These are phyloP conservation scores for Oligia strigilis DNA, from an alignment of 2,888 invertebrate species.

Conservation along the genomic window DNA sequence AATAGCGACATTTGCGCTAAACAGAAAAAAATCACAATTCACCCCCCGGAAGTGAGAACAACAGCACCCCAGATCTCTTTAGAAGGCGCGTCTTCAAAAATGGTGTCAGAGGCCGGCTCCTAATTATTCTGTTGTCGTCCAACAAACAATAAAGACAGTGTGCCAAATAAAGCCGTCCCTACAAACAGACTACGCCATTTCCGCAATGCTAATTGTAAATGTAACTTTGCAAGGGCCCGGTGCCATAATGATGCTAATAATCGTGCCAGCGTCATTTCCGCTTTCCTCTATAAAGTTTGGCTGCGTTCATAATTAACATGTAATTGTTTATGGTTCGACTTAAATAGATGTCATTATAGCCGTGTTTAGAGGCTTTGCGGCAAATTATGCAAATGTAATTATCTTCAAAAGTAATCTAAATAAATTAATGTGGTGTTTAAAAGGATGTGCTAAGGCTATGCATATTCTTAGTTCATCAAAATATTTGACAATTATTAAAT, in stretches of 20 bases:
- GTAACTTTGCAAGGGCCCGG: conserved; percentile 62
- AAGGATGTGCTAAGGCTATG: neutral
- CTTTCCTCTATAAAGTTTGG: conserved; percentile 50
- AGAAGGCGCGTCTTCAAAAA: conserved; percentile 34
- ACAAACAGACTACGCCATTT: conserved; percentile 63
- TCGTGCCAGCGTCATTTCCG: conserved; percentile 64
- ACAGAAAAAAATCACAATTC: neutral
- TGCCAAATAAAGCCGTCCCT: conserved; percentile 72
- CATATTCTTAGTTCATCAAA: conserved; percentile 2
- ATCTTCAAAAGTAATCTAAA: conserved; percentile 19
- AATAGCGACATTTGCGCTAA: neutral
- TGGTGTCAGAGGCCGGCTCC: conserved; percentile 29
- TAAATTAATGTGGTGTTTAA: conserved; percentile 14
- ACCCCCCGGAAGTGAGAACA: neutral
- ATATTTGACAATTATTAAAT: neutral
- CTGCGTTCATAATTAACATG: conserved; percentile 46
- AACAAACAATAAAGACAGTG: conserved; percentile 68
- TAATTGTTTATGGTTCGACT: conserved; percentile 53
- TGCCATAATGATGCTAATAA: conserved; percentile 62
- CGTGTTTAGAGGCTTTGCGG: conserved; percentile 38
- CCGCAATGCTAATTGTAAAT: conserved; percentile 65
- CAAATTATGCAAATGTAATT: conserved; percentile 51
- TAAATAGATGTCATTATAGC: conserved; percentile 30
- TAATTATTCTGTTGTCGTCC: conserved; percentile 59
- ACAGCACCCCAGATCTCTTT: neutral